Evolutionary conservation across 2,888 invertebrate genomes (phyloP).

Genomic region (Parochlus steinenii): DNA sequence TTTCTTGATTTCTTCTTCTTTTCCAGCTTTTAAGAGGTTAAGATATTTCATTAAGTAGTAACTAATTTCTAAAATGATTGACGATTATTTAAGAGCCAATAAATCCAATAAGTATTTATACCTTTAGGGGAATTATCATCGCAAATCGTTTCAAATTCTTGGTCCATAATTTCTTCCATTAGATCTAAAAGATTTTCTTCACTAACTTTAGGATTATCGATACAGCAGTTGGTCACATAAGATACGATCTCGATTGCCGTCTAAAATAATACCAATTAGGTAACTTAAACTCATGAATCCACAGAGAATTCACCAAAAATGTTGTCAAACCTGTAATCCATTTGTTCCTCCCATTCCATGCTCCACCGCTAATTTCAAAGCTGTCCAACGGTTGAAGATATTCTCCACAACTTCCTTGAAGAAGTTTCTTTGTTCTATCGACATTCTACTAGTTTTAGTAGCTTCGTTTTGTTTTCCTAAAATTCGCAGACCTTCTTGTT

Average conservation of each 20-base stretch:
- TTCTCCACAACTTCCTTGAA: slow-evolving; percentile 41
- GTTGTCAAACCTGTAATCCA: slow-evolving; percentile 41
- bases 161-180: slow-evolving; percentile 53
- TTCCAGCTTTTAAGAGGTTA: slow-evolving; percentile 36
- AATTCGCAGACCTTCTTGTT: too few relatives aligned
- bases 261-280: slow-evolving; percentile 24
- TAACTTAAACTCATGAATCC: neutral
- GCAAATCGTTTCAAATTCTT: slow-evolving; percentile 54
- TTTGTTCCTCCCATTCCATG: slow-evolving; percentile 56
- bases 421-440: slow-evolving; percentile 1
- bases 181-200: slow-evolving; percentile 42
- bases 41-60: slow-evolving; percentile 37
- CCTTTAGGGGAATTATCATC: slow-evolving; percentile 52
- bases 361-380: slow-evolving; percentile 50
- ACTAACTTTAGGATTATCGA: slow-evolving; percentile 38
- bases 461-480: too few relatives aligned
- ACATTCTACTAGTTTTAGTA: too few relatives aligned
- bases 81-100: slow-evolving; percentile 10
- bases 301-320: slow-evolving; percentile 1
- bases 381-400: slow-evolving; percentile 56
- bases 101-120: slow-evolving; percentile 19
- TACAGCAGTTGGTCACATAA: slow-evolving; percentile 45
- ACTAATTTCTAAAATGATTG: slow-evolving; percentile 38
- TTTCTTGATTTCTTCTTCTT: slow-evolving; percentile 36
- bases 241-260: slow-evolving; percentile 45